Percentiles rank a stretch among this genome's conserved stretches.
Conservation (phyloP, 2,888 invertebrate species). For the Oscheius sp. region DNA sequence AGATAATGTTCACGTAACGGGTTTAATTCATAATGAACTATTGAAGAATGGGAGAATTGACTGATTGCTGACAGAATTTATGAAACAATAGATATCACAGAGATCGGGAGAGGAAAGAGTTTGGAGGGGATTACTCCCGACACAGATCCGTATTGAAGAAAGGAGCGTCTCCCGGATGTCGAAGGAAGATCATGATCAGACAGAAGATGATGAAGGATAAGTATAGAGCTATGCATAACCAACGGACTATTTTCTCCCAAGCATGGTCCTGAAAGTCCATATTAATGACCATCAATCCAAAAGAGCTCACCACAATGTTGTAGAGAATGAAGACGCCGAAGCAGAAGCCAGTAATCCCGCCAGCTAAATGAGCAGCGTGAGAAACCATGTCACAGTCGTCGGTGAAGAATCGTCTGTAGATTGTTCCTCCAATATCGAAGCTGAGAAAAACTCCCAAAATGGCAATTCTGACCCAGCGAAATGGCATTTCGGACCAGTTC, state of each 20-base stretch:
- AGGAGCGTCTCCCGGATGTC: slow-evolving; percentile 43
- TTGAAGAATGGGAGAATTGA: neutral
- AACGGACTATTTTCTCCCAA: slow-evolving; percentile 50
- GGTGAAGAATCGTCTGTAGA: slow-evolving; percentile 87
- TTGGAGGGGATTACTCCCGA: neutral
- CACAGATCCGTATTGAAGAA: slow-evolving; percentile 24
- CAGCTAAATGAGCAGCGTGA: slow-evolving; percentile 92
- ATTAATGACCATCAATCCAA: neutral
- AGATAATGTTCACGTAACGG: neutral
- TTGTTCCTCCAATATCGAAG: slow-evolving; percentile 88
- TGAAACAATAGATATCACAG: slow-evolving; percentile 19
- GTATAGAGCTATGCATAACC: slow-evolving; percentile 43
- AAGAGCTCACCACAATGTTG: slow-evolving; percentile 49
- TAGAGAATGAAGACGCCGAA: slow-evolving; percentile 74
- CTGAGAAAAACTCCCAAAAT: slow-evolving; percentile 85
- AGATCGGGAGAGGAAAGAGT: slow-evolving; percentile 11
- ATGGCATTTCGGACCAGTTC: slow-evolving; percentile 98
- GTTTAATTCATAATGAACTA: too few species aligned
- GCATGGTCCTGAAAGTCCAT: slow-evolving; percentile 34
- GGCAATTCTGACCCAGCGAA: slow-evolving; percentile 85
- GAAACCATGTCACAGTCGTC: slow-evolving; percentile 87
- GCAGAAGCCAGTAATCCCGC: slow-evolving; percentile 87
- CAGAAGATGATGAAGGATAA: slow-evolving; percentile 37
- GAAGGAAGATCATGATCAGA: slow-evolving; percentile 43
- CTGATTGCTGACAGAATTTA: neutral